Evolutionary conservation across 2,113 vertebrate species (phyloP).

Genomic region (Brienomyrus brachyistius): DNA sequence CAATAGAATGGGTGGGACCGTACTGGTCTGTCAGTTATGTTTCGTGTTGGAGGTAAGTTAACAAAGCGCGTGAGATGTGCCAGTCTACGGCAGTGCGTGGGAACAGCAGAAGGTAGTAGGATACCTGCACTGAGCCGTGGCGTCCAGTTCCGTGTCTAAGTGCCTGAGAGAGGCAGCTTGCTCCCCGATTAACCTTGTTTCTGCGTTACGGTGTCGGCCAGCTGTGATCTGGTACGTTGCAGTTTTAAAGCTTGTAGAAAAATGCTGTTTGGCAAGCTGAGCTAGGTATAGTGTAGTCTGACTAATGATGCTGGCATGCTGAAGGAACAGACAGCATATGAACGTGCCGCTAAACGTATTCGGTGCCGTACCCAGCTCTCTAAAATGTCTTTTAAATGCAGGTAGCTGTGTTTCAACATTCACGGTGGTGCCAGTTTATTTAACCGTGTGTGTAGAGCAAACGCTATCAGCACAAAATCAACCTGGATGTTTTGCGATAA

Average conservation of each 20-base stretch:
- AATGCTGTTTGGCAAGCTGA: background rate
- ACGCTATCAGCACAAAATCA: background rate
- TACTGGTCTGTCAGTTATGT: background rate
- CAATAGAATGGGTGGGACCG: background rate
- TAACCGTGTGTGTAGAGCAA: background rate
- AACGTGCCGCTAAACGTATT: background rate
- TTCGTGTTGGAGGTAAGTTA: constrained; percentile 17
- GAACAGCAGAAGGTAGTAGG: background rate
- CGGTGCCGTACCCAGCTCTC: background rate
- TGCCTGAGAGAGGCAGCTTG: background rate
- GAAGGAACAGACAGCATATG: background rate
- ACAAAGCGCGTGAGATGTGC: background rate
- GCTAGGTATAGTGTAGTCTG: background rate
- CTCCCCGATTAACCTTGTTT: background rate
- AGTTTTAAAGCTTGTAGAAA: background rate
- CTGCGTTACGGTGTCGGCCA: background rate
- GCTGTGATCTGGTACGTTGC: background rate
- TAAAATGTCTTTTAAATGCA: background rate
- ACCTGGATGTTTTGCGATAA: background rate
- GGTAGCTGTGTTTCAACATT: background rate
- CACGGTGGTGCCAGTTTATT: background rate
- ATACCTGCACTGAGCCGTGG: background rate
- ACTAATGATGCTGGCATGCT: background rate
- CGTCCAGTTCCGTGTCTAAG: background rate
- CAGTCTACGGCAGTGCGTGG: background rate